Conservation (phyloP, 2,113 vertebrate genomes). For the Formicarius rufipectus region DNA sequence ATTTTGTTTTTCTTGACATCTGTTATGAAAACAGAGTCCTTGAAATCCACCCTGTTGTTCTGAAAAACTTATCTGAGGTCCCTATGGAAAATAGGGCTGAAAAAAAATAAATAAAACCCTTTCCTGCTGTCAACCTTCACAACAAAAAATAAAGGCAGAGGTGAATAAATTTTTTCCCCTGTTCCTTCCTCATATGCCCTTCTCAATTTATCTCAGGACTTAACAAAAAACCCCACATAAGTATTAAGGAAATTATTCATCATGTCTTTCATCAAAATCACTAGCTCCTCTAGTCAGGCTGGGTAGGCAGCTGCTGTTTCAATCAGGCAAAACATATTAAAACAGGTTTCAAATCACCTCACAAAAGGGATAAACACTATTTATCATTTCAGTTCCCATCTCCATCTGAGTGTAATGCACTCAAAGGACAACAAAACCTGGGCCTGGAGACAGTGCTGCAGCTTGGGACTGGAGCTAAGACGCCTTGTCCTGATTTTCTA, state of each 20-base stretch:
- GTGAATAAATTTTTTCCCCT: not conserved
- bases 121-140: not conserved
- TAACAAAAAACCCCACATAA: not conserved
- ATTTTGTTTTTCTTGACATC: not conserved
- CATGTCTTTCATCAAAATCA: not conserved
- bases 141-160: not conserved
- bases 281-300: not conserved
- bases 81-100: not conserved
- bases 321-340: not conserved
- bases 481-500: not conserved
- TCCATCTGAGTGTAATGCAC: not conserved
- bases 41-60: not conserved
- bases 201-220: not conserved
- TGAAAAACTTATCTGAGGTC: not conserved
- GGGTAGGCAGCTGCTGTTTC: not conserved
- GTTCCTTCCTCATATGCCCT: not conserved
- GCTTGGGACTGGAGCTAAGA: not conserved
- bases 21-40: not conserved
- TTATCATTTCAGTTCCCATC: not conserved
- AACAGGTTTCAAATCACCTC: not conserved
- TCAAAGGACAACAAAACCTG: not conserved
- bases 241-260: not conserved
- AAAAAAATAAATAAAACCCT: not conserved
- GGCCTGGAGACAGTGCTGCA: not conserved
- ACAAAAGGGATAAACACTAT: not conserved